Conservation (phyloP, 2,113 vertebrate species). For the Bufo gargarizans region DNA sequence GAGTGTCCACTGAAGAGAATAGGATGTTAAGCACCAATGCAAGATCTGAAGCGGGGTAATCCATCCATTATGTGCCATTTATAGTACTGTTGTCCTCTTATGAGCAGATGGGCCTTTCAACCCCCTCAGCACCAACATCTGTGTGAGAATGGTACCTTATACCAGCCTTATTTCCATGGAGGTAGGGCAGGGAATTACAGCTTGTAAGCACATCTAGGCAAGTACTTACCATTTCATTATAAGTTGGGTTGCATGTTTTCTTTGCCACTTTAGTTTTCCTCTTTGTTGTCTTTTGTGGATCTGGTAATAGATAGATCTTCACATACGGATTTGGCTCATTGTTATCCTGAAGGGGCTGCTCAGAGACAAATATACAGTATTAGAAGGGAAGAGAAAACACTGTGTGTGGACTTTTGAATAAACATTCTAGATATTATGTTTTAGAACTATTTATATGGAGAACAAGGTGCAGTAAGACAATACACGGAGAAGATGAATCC, state of each 20-base stretch:
- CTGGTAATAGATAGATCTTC: constrained; percentile 94
- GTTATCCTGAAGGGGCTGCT: constrained; percentile 89
- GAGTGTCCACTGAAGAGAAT: too few relatives aligned
- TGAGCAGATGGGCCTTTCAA: too few relatives aligned
- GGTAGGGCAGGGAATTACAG: neutral
- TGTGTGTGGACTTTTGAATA: neutral
- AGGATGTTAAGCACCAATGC: too few relatives aligned
- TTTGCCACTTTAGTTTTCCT: constrained; percentile 96
- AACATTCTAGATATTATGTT: too few relatives aligned
- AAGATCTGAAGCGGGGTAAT: too few relatives aligned
- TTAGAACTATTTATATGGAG: too few relatives aligned
- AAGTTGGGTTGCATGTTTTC: constrained; percentile 96
- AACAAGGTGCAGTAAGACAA: too few relatives aligned
- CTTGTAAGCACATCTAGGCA: neutral
- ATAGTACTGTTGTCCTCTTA: too few relatives aligned
- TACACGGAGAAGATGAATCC: too few relatives aligned
- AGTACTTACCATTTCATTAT: constrained; percentile 90
- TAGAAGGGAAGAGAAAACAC: neutral
- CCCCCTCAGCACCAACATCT: too few relatives aligned
- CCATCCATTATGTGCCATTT: too few relatives aligned
- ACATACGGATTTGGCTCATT: constrained; percentile 95
- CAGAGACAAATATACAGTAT: neutral
- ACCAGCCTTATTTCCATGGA: neutral
- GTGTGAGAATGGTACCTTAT: neutral
- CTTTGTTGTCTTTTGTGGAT: constrained; percentile 95